Evolutionary conservation across 2,797 vertebrate genomes (phyloP).

Genomic region (Molothrus aeneus): DNA sequence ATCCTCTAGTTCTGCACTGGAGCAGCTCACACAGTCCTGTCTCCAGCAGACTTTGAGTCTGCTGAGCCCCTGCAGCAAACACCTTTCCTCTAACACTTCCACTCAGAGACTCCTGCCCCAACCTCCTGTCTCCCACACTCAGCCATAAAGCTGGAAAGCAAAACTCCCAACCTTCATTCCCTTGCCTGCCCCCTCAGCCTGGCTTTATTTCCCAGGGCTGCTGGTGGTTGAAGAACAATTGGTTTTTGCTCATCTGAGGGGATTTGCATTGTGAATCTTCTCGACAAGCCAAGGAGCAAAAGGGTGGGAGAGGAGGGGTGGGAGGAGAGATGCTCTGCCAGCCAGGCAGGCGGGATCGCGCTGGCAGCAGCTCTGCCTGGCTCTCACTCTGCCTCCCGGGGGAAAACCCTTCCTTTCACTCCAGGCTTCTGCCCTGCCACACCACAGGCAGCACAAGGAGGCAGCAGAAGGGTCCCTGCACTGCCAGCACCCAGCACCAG

Average conservation of each 20-base stretch:
- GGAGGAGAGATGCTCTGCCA: conserved; percentile 33
- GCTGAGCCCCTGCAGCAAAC: background rate
- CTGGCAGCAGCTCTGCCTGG: background rate
- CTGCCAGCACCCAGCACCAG: background rate
- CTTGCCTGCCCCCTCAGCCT: background rate
- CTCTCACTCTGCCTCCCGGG: background rate
- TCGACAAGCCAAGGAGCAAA: background rate
- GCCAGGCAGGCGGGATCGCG: conserved; percentile 7
- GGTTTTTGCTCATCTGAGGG: background rate
- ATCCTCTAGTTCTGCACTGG: background rate
- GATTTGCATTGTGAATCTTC: background rate
- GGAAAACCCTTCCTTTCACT: background rate
- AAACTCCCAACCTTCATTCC: background rate
- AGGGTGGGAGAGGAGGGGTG: background rate
- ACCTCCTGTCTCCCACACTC: rapidly evolving
- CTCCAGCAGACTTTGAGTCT: background rate
- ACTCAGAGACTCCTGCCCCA: background rate
- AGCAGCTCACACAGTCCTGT: background rate
- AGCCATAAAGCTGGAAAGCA: background rate
- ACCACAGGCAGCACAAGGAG: background rate
- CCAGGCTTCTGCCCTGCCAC: background rate
- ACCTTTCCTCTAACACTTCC: background rate
- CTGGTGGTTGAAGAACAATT: background rate
- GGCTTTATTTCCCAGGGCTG: background rate
- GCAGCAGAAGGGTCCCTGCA: background rate